Conservation (phyloP, 1,140 invertebrate genomes). For the Rhopalosiphum maidis region DNA sequence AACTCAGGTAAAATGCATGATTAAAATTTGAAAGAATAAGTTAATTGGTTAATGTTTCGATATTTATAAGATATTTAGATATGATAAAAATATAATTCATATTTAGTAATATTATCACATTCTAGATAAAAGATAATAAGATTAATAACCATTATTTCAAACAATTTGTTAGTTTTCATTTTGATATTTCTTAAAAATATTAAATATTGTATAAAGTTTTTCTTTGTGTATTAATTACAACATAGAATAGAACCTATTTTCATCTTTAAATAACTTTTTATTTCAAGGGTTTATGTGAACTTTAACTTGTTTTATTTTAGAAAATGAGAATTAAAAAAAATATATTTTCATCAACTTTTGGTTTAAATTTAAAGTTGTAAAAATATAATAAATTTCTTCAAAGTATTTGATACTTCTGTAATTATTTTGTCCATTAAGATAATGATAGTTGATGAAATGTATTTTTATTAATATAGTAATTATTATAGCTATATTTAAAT, state of each 20-base stretch:
- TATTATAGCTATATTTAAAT: background rate
- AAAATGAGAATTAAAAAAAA: background rate
- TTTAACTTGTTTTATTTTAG: background rate
- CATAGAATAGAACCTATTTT: background rate
- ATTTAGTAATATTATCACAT: background rate
- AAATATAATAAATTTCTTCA: background rate
- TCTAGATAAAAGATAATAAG: background rate
- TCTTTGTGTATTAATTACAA: background rate
- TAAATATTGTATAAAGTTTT: background rate
- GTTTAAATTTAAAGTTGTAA: background rate
- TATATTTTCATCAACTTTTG: background rate
- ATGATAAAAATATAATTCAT: background rate
- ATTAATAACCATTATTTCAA: background rate
- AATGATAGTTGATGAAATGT: background rate
- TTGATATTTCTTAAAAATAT: background rate
- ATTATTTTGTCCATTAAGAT: background rate
- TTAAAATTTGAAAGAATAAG: background rate
- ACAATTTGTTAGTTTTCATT: background rate
- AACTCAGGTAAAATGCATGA: conserved; percentile 13
- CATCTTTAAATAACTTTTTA: background rate
- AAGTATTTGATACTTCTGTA: background rate
- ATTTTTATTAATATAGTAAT: background rate
- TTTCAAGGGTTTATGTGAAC: no score
- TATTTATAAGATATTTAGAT: no score
- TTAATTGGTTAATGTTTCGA: no score